Evolutionary conservation across 2,888 invertebrate species (phyloP).

Genomic region (Muscina levida): DNA sequence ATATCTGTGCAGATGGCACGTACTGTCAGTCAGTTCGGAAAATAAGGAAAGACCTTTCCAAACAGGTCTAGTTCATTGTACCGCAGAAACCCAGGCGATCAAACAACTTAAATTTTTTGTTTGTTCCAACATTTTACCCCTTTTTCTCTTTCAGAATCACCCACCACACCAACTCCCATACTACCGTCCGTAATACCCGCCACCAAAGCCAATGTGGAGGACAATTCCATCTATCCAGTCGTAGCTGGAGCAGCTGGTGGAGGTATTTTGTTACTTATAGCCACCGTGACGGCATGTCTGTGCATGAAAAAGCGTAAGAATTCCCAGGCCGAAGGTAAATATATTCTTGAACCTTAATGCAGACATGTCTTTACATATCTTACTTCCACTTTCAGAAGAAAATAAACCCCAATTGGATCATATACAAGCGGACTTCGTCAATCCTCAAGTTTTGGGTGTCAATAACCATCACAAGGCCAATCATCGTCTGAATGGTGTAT

Average conservation of each 20-base stretch:
- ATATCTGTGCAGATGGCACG: too few species aligned
- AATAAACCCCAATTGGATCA: constrained; percentile 79
- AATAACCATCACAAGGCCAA: constrained; percentile 72
- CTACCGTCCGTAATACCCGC: constrained; percentile 72
- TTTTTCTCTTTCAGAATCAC: constrained; percentile 69
- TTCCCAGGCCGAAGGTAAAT: constrained; percentile 76
- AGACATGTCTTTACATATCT: too few species aligned
- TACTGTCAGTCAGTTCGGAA: too few species aligned
- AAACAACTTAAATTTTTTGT: too few species aligned
- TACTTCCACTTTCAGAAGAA: constrained; percentile 75
- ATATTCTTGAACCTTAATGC: background rate
- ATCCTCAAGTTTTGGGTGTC: constrained; percentile 75
- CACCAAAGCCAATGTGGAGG: constrained; percentile 71
- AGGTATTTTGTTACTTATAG: constrained; percentile 75
- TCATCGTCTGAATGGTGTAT: constrained; percentile 78
- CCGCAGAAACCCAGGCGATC: too few species aligned
- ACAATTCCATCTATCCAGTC: constrained; percentile 77
- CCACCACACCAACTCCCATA: constrained; percentile 71
- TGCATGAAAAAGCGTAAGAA: constrained; percentile 76
- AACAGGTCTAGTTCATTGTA: too few species aligned
- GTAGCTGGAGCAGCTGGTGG: constrained; percentile 78
- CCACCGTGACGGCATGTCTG: constrained; percentile 75
- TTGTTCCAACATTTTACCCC: too few species aligned
- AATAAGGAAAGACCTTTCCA: too few species aligned
- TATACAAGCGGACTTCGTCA: constrained; percentile 78